Percentiles rank a stretch among this genome's conserved stretches.
Conservation (phyloP, 2,888 invertebrate genomes). For the Eutolmus rufibarbis region DNA sequence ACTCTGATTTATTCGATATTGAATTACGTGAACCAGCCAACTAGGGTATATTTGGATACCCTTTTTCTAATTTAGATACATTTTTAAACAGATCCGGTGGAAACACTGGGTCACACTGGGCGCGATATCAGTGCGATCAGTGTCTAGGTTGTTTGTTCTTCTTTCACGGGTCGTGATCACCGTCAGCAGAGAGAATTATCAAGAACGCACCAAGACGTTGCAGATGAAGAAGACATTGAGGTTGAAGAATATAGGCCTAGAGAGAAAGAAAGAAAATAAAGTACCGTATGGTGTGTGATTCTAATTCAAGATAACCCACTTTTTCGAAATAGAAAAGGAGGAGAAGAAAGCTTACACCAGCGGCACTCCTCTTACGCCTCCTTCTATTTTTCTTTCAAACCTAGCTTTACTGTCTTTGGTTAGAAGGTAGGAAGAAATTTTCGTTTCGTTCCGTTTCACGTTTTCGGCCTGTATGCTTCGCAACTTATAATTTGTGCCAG, state of each 20-base stretch:
- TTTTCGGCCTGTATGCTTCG: neutral
- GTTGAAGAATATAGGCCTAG: constrained; percentile 39
- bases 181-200: constrained; percentile 9
- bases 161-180: neutral
- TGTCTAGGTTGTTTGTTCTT: constrained; percentile 8
- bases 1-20: too few species aligned
- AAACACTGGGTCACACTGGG: neutral
- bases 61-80: neutral
- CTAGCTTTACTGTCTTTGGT: neutral
- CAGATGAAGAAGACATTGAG: constrained; percentile 12
- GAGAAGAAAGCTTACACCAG: neutral
- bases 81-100: neutral
- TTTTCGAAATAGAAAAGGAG: neutral
- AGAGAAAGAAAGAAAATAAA: constrained; percentile 38
- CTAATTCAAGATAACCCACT: constrained; percentile 46
- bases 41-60: neutral
- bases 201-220: neutral
- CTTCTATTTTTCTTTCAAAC: neutral
- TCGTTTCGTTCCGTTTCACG: constrained; percentile 17
- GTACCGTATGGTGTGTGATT: constrained; percentile 48
- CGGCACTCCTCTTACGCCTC: neutral
- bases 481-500: neutral
- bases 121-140: neutral
- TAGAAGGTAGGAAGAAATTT: constrained; percentile 13
- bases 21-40: too few species aligned